Evolutionary conservation across 2,888 invertebrate species (phyloP), one percentile per base, ranked within the genome.

Genomic region (Linnaemya tessellans): DNA sequence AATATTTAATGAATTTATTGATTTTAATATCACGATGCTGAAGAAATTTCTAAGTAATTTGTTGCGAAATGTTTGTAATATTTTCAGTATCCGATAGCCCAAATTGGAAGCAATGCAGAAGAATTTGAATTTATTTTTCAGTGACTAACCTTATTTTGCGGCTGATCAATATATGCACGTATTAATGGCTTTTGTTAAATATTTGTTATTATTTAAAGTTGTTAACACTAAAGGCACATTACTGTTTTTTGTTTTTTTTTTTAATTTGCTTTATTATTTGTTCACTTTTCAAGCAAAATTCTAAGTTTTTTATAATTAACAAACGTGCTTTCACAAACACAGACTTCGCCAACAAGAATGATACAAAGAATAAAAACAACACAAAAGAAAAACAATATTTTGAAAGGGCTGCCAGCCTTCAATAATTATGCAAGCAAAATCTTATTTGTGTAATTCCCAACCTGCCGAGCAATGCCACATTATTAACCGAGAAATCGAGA

Each of bases 271-370:
- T 22, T 54, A 51, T 7, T 65, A 22, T 65, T 38, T 18, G 43
- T 62, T 7, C 35, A 41, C 13, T 58, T 75, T 58, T 22, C 20
- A 22, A n/a, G 8, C 35, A 20, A 51, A 60, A 58, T 20, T 65
- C 18, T 51, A 35, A 54, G 62, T 20, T 38, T 56, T 64, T 38
- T 41, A 71, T 25, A 62, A 68, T 60, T 46, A 70, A 77, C 68
- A 75, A 70, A 77, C 68, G 68, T 65, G 74, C 54, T 54, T 73
- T 80, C 35, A 35, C 20, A 73, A 80, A 73, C 81, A 68, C 81
- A 68, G 35, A 81, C 41, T 68, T 75, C 60, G 20, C 41, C 35
- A 62, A 75, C 54, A 56, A 68, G 75, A 70, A 81, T 81, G 68
- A 68, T 51, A 75, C 54, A 22, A 75, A 75, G 54, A 82, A 81